phyloP scores from a whole-genome alignment of 2,888 invertebrate genomes.

The Ptychoptera albimana region DNA sequence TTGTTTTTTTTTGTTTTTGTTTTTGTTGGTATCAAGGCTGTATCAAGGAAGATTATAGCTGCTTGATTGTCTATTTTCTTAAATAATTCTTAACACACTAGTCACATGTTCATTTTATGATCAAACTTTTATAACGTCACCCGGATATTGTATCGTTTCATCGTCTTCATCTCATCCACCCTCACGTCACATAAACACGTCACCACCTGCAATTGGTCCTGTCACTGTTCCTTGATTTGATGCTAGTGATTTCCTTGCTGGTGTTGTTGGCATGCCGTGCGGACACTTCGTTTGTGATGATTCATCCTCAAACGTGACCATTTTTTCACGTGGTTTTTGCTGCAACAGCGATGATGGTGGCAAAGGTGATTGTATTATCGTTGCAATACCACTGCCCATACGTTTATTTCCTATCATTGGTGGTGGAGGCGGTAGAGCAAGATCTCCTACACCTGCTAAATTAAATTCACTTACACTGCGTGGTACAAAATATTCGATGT shows the following conservation, averaged over 20 bases:
- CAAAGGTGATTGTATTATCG: conserved; percentile 24
- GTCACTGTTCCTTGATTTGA: conserved; percentile 42
- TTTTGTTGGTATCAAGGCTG: too few relatives aligned
- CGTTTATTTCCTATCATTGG: conserved; percentile 19
- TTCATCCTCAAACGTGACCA: conserved; percentile 71
- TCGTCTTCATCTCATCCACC: conserved; percentile 19
- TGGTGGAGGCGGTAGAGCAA: conserved; percentile 33
- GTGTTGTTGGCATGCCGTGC: conserved; percentile 30
- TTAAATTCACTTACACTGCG: conserved; percentile 73
- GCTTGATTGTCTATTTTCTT: too few relatives aligned
- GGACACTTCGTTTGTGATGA: conserved; percentile 24
- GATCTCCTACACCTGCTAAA: conserved; percentile 46
- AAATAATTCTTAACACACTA: too few relatives aligned
- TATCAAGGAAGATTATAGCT: too few relatives aligned
- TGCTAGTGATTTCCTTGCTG: conserved; percentile 28
- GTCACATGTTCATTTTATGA: background rate
- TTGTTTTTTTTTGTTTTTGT: too few relatives aligned
- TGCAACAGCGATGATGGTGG: conserved; percentile 17
- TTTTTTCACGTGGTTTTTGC: conserved; percentile 47
- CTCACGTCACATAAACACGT: conserved; percentile 67
- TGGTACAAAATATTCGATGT: conserved; percentile 70
- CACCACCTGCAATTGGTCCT: conserved; percentile 38
- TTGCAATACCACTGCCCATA: conserved; percentile 19
- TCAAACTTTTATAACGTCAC: conserved; percentile 29
- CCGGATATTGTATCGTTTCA: conserved; percentile 23